Evolutionary conservation across 2,888 invertebrate genomes (phyloP), one percentile per base, ranked within the genome.

Genomic region (Malacosoma neustria): DNA sequence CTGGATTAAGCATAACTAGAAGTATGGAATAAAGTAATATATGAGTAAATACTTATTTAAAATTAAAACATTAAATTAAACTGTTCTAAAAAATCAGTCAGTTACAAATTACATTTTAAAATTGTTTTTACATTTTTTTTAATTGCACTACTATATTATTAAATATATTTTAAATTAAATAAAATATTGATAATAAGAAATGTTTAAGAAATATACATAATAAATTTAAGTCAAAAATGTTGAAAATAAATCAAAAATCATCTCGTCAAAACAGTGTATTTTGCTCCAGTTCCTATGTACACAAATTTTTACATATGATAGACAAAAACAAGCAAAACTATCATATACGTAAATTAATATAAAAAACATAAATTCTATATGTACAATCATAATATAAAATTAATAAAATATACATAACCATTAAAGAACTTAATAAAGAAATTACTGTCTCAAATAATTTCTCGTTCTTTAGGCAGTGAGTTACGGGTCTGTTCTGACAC

Each of bases 331-430:
- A 6, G 13, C 32, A 3, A 11, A 51, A 40, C 49, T 49, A 56
- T 51, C 65, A 62, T 59, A 53, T 63, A 52, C 52, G 31, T 11
- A 31, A 31, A 59, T 57, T 53, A 54, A 54, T 54, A 55, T 54
- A 60, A 68, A 68, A 63, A 64, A 72, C 71, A 72, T 70, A 69
- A 72, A 72, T 57, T 56, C 66, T 74, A 77, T 80, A 81, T 81
- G 68, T 81, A 81, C 80, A 79, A 70, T 71, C 73, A 74, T 64
- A 7, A 30, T 45, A 59, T 57, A 61, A 57, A 61, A 55, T 49
- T 52, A 50, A 49, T 53, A 51, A 57, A 64, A 57, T 57, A 50
- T 69, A 63, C 62, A 63, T 56, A 57, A 63, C 52, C 61, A 51
- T 49, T 46, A 47, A 46, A 57, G 54, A 61, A 61, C 48, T 22